Conservation (phyloP, 2,888 invertebrate species). For the Hydroisotoma schaefferi region DNA sequence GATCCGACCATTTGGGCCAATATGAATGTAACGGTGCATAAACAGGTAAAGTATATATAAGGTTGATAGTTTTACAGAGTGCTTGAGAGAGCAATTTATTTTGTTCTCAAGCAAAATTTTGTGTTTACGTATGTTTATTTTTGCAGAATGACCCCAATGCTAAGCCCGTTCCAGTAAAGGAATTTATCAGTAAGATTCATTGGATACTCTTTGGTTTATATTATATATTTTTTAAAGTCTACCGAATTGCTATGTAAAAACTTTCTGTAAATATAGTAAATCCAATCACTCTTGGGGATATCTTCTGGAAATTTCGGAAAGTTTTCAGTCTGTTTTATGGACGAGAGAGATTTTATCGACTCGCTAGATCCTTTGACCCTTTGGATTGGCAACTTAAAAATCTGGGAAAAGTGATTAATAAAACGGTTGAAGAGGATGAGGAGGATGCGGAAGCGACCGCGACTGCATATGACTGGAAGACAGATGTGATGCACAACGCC, state of each 20-base stretch:
- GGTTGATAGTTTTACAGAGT: neutral
- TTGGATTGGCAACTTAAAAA: neutral
- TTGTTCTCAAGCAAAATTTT: neutral
- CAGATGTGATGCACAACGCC: too few relatives aligned
- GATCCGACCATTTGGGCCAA: slow-evolving; percentile 24
- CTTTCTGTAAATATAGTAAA: neutral
- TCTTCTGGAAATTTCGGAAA: neutral
- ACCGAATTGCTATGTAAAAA: neutral
- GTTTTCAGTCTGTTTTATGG: neutral
- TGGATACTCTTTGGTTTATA: neutral
- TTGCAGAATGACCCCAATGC: neutral
- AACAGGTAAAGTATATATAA: slow-evolving; percentile 14
- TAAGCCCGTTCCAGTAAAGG: neutral
- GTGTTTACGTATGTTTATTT: neutral
- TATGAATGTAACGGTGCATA: slow-evolving; percentile 16
- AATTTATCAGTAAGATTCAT: neutral
- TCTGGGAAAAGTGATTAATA: neutral
- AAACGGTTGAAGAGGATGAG: neutral
- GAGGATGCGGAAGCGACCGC: neutral
- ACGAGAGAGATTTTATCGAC: neutral
- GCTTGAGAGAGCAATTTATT: neutral
- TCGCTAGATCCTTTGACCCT: neutral
- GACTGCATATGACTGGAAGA: neutral
- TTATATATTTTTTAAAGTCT: neutral
- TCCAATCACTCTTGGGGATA: neutral